Conservation (phyloP, 2,888 invertebrate genomes). For the Tridacna gigas region DNA sequence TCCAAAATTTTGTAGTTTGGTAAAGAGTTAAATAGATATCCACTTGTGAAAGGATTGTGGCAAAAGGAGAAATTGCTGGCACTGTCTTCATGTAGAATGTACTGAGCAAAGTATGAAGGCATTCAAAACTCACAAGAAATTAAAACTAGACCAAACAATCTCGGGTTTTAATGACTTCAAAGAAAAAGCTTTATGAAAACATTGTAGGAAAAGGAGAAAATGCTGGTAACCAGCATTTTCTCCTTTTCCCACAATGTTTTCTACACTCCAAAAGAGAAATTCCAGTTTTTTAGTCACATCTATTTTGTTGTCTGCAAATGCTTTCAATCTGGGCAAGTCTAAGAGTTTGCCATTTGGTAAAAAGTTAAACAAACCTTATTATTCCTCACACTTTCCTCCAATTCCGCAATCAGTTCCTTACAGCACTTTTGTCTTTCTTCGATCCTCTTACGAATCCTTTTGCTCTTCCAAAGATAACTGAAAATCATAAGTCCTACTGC, state of each 20-base stretch:
- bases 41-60: no score
- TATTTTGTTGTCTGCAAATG: neutral
- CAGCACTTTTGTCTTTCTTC: slow-evolving; percentile 35
- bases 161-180: no score
- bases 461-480: slow-evolving; percentile 6
- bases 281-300: neutral
- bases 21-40: no score
- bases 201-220: neutral
- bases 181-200: neutral
- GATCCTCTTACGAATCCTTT: slow-evolving; percentile 29
- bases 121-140: no score
- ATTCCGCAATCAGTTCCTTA: slow-evolving; percentile 24
- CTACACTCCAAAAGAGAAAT: neutral
- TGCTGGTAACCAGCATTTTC: neutral
- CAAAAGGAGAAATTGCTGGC: no score
- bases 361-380: slow-evolving; percentile 24
- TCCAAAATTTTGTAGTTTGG: no score
- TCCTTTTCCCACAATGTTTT: neutral
- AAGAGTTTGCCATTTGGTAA: neutral
- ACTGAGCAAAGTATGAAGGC: no score
- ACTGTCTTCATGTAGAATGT: no score
- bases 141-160: no score
- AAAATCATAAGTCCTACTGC: neutral
- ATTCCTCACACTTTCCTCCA: slow-evolving; percentile 41
- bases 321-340: neutral